Percentiles rank a stretch among this genome's conserved stretches.
These are phyloP conservation scores for Chloebia gouldiae DNA, from an alignment of 2,113 vertebrate genomes.

Conservation along the genomic window DNA sequence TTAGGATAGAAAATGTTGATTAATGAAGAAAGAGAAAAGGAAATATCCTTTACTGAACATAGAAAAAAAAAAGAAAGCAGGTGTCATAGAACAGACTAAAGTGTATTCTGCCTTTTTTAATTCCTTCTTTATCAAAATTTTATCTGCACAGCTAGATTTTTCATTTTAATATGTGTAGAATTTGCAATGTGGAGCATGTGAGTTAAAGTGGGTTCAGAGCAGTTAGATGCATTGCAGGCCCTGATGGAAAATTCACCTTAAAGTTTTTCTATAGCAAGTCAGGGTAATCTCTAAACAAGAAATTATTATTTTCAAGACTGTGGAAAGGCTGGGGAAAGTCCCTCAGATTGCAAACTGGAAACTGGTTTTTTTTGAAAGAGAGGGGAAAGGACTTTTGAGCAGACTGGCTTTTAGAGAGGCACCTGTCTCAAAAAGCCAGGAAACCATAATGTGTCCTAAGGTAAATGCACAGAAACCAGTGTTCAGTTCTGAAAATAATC, in stretches of 20 bases:
- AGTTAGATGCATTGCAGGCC: not conserved
- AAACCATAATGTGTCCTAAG: not conserved
- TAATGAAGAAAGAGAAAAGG: not conserved
- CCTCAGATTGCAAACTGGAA: not conserved
- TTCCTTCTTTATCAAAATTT: not conserved
- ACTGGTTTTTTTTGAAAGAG: not conserved
- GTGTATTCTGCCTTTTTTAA: not conserved
- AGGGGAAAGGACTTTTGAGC: not conserved
- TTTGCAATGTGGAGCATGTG: fast-evolving
- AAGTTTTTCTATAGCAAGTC: not conserved
- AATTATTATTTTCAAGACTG: not conserved
- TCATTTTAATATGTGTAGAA: not conserved
- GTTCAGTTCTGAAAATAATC: not conserved
- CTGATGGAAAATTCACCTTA: slow-evolving; percentile 3
- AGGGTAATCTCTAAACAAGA: not conserved
- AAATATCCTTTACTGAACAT: not conserved
- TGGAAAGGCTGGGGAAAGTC: not conserved
- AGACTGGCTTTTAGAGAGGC: not conserved
- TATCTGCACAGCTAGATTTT: not conserved
- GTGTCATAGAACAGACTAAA: not conserved
- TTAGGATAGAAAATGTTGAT: not conserved
- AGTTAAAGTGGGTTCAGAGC: not conserved
- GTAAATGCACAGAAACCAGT: not conserved
- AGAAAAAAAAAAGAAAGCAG: not conserved
- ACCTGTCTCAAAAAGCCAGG: not conserved